A percentile compares a stretch with the other conserved stretches of the same genome.
Evolutionary conservation across 2,113 vertebrate species (phyloP).

Genomic region (Panurus biarmicus): DNA sequence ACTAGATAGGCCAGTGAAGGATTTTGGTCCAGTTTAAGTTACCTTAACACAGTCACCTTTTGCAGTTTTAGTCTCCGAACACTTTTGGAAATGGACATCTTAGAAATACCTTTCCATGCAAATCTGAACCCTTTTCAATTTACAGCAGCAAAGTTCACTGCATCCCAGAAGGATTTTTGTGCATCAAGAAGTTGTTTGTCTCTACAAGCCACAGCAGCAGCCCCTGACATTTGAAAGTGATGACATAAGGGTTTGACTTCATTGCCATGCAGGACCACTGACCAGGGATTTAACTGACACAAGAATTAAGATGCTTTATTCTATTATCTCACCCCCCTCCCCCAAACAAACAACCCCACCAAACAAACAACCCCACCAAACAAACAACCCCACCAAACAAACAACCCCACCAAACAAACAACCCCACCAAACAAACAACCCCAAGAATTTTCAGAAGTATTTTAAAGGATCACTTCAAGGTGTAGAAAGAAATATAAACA

Average conservation of each 20-base stretch:
- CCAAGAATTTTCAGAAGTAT: background rate
- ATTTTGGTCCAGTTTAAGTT: background rate
- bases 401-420: background rate
- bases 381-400: background rate
- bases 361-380: background rate
- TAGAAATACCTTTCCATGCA: background rate
- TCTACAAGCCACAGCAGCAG: background rate
- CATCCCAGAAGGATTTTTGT: conserved; percentile 26
- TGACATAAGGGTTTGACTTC: background rate
- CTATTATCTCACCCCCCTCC: background rate
- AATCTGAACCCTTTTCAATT: conserved; percentile 52
- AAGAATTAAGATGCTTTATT: background rate
- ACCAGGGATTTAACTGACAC: background rate
- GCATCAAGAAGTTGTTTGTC: conserved; percentile 18
- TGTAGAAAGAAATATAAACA: background rate
- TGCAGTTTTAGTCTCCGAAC: background rate
- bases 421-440: background rate
- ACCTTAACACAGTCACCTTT: background rate
- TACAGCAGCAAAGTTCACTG: conserved; percentile 49
- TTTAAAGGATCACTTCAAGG: background rate
- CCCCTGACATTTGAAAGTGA: background rate
- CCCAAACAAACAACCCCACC: background rate
- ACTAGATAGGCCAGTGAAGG: background rate
- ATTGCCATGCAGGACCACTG: background rate
- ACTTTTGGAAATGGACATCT: background rate